These are phyloP conservation scores for Rhinoptilus africanus DNA, from an alignment of 2,113 vertebrate species.

Conservation along the genomic window DNA sequence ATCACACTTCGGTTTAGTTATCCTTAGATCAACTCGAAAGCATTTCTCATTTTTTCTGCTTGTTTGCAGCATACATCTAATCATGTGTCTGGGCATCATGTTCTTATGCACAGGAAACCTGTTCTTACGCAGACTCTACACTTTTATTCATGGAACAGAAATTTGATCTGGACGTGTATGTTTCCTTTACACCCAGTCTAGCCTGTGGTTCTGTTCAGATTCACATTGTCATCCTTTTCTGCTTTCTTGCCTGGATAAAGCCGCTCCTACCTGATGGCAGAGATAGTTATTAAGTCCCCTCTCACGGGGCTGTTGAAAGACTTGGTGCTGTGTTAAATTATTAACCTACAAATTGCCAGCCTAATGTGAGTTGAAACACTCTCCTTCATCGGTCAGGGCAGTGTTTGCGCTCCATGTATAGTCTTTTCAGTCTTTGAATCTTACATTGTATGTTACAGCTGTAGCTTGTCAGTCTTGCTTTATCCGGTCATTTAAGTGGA, in stretches of 20 bases:
- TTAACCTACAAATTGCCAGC: neutral
- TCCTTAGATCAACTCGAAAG: neutral
- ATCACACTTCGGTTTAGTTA: neutral
- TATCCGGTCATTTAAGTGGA: neutral
- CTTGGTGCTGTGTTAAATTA: neutral
- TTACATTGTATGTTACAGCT: neutral
- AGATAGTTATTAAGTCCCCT: neutral
- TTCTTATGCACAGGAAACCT: neutral
- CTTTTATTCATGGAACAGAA: neutral
- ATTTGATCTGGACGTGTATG: fast-evolving
- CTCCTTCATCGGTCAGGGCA: neutral
- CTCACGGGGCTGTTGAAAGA: neutral
- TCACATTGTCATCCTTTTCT: neutral
- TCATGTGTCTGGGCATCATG: neutral
- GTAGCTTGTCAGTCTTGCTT: neutral
- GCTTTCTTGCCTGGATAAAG: neutral
- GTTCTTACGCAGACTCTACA: neutral
- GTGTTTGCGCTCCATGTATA: neutral
- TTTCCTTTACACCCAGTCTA: neutral
- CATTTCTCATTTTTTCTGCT: neutral
- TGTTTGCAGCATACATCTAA: neutral
- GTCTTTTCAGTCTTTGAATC: neutral
- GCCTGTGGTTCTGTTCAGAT: neutral
- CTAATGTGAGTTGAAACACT: neutral
- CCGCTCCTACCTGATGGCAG: neutral